Percentiles rank a stretch among this genome's conserved stretches.
phyloP scores from a whole-genome alignment of 35 echinoderm and acorn worm species.

The Apostichopus japonicus region DNA sequence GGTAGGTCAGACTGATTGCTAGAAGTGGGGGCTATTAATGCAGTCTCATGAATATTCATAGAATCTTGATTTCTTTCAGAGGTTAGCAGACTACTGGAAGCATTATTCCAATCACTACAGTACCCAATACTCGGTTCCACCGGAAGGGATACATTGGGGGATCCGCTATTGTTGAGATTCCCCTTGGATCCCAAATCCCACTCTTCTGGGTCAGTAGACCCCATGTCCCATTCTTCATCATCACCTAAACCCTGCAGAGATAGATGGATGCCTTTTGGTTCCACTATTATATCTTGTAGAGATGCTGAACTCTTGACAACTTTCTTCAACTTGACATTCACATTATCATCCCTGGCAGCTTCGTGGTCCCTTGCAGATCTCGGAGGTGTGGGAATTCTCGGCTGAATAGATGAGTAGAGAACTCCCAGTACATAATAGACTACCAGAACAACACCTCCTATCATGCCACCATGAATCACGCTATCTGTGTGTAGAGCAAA shows the following conservation, averaged over 20 bases:
- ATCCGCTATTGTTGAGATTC: constrained; percentile 31
- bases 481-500: constrained; percentile 16
- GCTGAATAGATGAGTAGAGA: background rate
- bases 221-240: constrained; percentile 23
- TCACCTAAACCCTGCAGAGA: background rate
- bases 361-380: background rate
- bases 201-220: background rate
- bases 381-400: background rate
- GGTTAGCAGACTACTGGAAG: background rate
- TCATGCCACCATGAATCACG: constrained; percentile 12
- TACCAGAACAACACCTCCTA: constrained; percentile 17
- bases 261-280: background rate
- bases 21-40: background rate
- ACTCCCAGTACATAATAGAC: background rate
- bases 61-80: too few relatives aligned
- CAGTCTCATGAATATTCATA: background rate
- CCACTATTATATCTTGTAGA: background rate
- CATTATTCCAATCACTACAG: background rate
- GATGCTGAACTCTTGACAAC: background rate
- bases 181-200: background rate
- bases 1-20: background rate
- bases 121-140: too few relatives aligned
- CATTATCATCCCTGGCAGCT: constrained; percentile 4
- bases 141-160: background rate
- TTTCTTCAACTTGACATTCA: constrained; percentile 26